phyloP scores from a whole-genome alignment of 2,797 vertebrate species.

The Mionectes olivaceus region DNA sequence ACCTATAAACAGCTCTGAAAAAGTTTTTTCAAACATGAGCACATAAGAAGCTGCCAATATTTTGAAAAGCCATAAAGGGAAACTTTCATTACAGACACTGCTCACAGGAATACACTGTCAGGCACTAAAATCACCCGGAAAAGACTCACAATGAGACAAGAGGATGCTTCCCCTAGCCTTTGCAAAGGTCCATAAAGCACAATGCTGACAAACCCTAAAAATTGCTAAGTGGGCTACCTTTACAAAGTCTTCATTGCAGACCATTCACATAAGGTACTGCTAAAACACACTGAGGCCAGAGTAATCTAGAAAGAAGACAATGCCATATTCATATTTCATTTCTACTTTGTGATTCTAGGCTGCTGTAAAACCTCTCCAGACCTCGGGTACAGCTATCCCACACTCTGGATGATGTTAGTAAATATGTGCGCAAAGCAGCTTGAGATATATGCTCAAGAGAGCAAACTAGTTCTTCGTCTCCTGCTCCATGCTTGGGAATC shows the following conservation, averaged over 20 bases:
- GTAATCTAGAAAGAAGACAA: background rate
- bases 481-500: background rate
- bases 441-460: background rate
- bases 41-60: background rate
- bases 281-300: background rate
- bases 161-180: background rate
- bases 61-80: background rate
- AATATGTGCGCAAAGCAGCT: background rate
- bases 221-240: background rate
- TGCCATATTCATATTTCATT: background rate
- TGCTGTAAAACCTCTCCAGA: background rate
- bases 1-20: background rate
- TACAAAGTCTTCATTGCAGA: background rate
- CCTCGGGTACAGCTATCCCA: background rate
- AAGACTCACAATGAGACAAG: background rate
- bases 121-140: background rate
- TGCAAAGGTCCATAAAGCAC: background rate
- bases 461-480: background rate
- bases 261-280: rapidly evolving
- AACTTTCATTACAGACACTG: background rate
- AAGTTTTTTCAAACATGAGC: background rate
- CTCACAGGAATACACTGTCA: background rate
- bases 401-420: background rate
- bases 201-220: background rate
- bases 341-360: background rate